Evolutionary conservation across 2,797 vertebrate species (phyloP).

Genomic region (Falco concolor): DNA sequence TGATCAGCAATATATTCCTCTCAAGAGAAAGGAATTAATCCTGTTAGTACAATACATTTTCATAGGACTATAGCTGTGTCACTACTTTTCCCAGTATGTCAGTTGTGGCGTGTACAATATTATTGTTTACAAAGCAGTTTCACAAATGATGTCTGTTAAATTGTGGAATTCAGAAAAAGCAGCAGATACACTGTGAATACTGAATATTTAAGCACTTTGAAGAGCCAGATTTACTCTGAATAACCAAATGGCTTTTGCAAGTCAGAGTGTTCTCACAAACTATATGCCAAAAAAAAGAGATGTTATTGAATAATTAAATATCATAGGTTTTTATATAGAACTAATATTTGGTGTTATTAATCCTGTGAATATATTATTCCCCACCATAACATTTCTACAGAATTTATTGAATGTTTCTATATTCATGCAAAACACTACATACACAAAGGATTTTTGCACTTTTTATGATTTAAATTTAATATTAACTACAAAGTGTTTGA

Average conservation of each 20-base stretch:
- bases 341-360: not conserved
- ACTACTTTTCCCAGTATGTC: not conserved
- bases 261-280: not conserved
- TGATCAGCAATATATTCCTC: not conserved
- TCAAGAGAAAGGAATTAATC: not conserved
- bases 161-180: not conserved
- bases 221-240: not conserved
- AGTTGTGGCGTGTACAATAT: not conserved
- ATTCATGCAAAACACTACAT: not conserved
- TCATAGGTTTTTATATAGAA: not conserved
- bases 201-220: not conserved
- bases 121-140: not conserved
- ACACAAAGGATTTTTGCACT: not conserved
- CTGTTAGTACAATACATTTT: not conserved
- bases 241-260: not conserved
- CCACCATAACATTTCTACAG: not conserved
- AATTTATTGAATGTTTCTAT: not conserved
- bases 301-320: not conserved
- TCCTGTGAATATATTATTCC: not conserved
- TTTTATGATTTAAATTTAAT: not conserved
- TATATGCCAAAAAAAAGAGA: not conserved
- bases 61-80: not conserved
- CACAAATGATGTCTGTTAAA: not conserved
- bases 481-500: not conserved
- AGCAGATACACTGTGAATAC: not conserved